phyloP scores from a whole-genome alignment of 2,113 vertebrate genomes.

The Chlamydotis undulata region DNA sequence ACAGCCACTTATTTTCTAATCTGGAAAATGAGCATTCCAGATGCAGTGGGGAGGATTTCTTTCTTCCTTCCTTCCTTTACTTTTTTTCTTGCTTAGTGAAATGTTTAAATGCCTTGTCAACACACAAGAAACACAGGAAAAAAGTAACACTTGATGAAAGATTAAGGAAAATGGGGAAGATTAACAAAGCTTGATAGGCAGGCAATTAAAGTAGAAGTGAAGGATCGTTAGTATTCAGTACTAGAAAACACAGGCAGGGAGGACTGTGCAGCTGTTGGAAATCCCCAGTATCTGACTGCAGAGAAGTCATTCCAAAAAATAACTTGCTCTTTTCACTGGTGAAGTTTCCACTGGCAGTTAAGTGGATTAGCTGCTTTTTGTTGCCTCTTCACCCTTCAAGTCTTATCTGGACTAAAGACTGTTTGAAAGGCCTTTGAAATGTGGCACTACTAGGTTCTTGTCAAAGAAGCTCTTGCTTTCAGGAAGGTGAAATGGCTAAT shows the following conservation, averaged over 20 bases:
- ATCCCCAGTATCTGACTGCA: not conserved
- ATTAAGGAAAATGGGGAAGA: slow-evolving; percentile 67
- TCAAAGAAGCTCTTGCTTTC: not conserved
- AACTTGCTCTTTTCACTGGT: not conserved
- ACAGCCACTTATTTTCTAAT: slow-evolving; percentile 58
- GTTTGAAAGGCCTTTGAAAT: slow-evolving; percentile 2
- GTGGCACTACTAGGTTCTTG: not conserved
- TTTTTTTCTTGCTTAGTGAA: not conserved
- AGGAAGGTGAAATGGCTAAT: not conserved
- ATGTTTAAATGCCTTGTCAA: slow-evolving; percentile 77
- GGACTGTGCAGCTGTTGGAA: slow-evolving; percentile 28
- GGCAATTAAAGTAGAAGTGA: slow-evolving; percentile 72
- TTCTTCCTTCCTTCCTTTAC: not conserved
- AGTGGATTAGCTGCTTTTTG: slow-evolving; percentile 48
- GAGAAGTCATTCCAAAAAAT: slow-evolving; percentile 7
- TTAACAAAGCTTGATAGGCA: slow-evolving; percentile 73
- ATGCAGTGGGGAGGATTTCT: slow-evolving; percentile 20
- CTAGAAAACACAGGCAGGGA: slow-evolving; percentile 11
- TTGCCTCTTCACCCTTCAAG: slow-evolving; percentile 7
- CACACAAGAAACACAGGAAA: slow-evolving; percentile 60
- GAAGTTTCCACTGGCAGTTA: not conserved
- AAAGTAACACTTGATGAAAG: slow-evolving; percentile 68
- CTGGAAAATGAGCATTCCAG: slow-evolving; percentile 41
- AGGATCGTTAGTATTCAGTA: slow-evolving; percentile 76
- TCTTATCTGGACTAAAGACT: not conserved